phyloP scores from a whole-genome alignment of 2,797 vertebrate genomes.

The Synanceia verrucosa region DNA sequence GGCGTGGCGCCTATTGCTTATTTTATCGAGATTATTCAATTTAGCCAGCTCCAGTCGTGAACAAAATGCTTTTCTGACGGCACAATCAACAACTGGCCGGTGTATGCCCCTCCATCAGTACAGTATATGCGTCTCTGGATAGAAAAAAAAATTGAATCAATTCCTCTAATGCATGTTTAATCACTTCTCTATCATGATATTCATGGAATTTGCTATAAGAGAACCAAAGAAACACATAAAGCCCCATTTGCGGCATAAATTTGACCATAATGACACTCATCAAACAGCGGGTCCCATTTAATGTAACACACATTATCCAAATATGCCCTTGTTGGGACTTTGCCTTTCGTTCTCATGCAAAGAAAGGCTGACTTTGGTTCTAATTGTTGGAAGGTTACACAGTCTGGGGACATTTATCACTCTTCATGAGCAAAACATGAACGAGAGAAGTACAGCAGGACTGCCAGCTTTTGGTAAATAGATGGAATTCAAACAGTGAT shows the following conservation, averaged over 20 bases:
- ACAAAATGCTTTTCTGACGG: slow-evolving; percentile 41
- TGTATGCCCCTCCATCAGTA: slow-evolving; percentile 18
- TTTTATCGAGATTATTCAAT: slow-evolving; percentile 72
- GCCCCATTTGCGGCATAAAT: slow-evolving; percentile 35
- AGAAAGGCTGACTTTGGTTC: slow-evolving; percentile 40
- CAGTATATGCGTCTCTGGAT: slow-evolving; percentile 15
- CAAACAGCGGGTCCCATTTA: slow-evolving; percentile 55
- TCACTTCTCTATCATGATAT: slow-evolving; percentile 19
- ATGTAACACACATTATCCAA: slow-evolving; percentile 59
- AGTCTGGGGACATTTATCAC: slow-evolving; percentile 57
- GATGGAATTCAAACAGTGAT: slow-evolving; percentile 34
- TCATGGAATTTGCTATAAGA: slow-evolving; percentile 35
- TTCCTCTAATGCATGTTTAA: slow-evolving; percentile 10
- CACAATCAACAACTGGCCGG: slow-evolving; percentile 35
- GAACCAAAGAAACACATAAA: slow-evolving; percentile 29
- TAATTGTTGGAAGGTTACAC: slow-evolving; percentile 58
- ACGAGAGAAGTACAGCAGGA: slow-evolving; percentile 22
- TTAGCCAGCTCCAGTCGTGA: slow-evolving; percentile 43
- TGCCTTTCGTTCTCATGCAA: slow-evolving; percentile 52
- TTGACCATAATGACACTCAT: slow-evolving; percentile 56
- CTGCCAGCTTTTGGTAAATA: slow-evolving; percentile 54
- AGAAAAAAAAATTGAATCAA: slow-evolving; percentile 1
- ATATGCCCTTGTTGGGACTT: slow-evolving; percentile 49
- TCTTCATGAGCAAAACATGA: slow-evolving; percentile 58
- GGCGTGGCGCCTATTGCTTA: slow-evolving; percentile 64